Conservation (phyloP, 2,797 vertebrate species). For the Limnodromus scolopaceus region DNA sequence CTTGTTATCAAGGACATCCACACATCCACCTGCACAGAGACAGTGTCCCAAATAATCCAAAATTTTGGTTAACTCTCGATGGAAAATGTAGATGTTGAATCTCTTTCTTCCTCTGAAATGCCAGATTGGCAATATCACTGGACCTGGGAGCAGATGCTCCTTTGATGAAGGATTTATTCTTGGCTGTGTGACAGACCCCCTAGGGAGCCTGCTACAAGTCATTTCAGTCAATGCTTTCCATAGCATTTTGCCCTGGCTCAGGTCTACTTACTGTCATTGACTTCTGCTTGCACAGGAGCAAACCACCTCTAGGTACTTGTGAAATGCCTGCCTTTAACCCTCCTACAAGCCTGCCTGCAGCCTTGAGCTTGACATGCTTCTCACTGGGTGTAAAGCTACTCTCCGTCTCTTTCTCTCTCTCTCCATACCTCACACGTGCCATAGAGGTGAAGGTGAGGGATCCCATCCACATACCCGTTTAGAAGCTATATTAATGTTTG, state of each 20-base stretch:
- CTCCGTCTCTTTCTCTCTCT: background rate
- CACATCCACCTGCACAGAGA: background rate
- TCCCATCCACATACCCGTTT: background rate
- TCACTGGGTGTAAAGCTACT: background rate
- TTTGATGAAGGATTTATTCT: slow-evolving; percentile 14
- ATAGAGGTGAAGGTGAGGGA: background rate
- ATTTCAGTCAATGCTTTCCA: background rate
- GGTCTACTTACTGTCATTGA: background rate
- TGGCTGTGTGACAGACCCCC: background rate
- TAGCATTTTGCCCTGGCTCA: background rate
- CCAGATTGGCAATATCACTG: background rate
- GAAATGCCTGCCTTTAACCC: background rate
- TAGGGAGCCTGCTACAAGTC: background rate
- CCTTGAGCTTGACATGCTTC: background rate
- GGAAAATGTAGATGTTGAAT: background rate
- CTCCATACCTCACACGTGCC: background rate
- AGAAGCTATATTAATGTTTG: background rate
- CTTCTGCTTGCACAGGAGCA: background rate
- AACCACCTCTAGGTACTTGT: background rate
- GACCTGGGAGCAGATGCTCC: background rate
- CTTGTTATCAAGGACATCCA: background rate
- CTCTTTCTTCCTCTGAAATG: background rate
- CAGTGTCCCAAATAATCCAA: background rate
- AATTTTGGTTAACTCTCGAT: background rate
- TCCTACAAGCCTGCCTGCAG: background rate